A percentile compares a stretch with the other conserved stretches of the same genome.
These are phyloP conservation scores for Antrozous pallidus DNA, from an alignment of 2,797 vertebrate species.

Conservation along the genomic window DNA sequence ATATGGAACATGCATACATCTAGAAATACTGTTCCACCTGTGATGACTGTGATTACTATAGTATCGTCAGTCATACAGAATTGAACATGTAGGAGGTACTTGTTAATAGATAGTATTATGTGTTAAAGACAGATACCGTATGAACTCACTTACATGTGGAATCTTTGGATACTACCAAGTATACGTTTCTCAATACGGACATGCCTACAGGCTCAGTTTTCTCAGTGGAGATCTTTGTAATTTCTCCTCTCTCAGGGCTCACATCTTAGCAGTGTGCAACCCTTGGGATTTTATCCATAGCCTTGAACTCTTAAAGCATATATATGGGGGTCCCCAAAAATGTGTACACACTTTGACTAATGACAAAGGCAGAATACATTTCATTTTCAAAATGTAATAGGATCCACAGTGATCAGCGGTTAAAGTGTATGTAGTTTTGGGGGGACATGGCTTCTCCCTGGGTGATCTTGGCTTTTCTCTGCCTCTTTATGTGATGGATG, in stretches of 20 bases:
- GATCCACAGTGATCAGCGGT: no score
- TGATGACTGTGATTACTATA: background rate
- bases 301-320: constrained; percentile 43
- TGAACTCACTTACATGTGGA: background rate
- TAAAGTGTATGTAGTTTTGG: no score
- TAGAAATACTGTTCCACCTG: background rate
- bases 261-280: background rate
- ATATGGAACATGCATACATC: background rate
- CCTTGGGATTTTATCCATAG: constrained; percentile 52
- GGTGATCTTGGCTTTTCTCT: constrained; percentile 40
- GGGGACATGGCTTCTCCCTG: constrained; percentile 53
- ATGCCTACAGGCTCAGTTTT: background rate
- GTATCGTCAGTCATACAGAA: background rate
- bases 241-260: background rate
- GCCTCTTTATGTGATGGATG: background rate
- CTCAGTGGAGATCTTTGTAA: background rate
- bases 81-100: background rate
- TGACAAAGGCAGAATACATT: no score
- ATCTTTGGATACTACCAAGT: background rate
- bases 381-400: no score
- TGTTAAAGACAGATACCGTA: background rate
- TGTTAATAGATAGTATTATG: background rate
- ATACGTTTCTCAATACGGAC: background rate
- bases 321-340: background rate
- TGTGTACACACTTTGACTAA: no score